A percentile compares a stretch with the other conserved stretches of the same genome.
Conservation (phyloP, 2,113 vertebrate species). For the Trogon surrucura region DNA sequence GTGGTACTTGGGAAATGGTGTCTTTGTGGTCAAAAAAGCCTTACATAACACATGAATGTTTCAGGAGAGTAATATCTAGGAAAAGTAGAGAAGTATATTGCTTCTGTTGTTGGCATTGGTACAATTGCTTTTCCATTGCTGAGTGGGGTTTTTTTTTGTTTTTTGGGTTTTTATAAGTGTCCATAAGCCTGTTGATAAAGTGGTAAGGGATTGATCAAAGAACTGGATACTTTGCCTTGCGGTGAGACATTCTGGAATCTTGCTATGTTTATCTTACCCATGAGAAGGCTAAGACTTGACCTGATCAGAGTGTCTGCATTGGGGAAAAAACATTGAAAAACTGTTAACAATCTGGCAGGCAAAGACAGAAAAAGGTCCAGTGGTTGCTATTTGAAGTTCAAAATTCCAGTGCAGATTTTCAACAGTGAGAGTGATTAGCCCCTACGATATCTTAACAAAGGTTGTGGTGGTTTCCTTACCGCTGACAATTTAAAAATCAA, state of each 20-base stretch:
- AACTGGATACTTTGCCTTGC: constrained; percentile 13
- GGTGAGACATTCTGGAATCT: constrained; percentile 65
- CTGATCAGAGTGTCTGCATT: constrained; percentile 34
- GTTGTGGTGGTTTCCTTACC: constrained; percentile 48
- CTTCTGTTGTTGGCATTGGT: background rate
- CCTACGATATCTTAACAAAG: constrained; percentile 43
- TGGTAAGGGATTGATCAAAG: constrained; percentile 35
- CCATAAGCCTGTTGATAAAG: constrained; percentile 32
- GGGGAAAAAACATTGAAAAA: constrained; percentile 18
- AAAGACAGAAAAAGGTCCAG: constrained; percentile 25
- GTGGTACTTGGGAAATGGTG: background rate
- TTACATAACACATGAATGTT: background rate
- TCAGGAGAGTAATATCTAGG: background rate
- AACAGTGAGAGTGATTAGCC: constrained; percentile 35
- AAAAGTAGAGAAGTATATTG: background rate
- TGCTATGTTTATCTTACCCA: constrained; percentile 55
- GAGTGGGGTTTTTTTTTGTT: background rate
- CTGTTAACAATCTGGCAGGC: constrained; percentile 44
- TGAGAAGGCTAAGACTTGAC: constrained; percentile 26
- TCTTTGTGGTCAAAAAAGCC: background rate
- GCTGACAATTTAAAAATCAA: constrained; percentile 39
- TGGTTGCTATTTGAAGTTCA: constrained; percentile 59
- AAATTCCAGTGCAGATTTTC: constrained; percentile 54
- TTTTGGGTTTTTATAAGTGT: background rate
- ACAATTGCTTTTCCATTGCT: background rate